Evolutionary conservation across 2,113 vertebrate species (phyloP), one percentile per base, ranked within the genome.

Genomic region (Microcebus jonahi): DNA sequence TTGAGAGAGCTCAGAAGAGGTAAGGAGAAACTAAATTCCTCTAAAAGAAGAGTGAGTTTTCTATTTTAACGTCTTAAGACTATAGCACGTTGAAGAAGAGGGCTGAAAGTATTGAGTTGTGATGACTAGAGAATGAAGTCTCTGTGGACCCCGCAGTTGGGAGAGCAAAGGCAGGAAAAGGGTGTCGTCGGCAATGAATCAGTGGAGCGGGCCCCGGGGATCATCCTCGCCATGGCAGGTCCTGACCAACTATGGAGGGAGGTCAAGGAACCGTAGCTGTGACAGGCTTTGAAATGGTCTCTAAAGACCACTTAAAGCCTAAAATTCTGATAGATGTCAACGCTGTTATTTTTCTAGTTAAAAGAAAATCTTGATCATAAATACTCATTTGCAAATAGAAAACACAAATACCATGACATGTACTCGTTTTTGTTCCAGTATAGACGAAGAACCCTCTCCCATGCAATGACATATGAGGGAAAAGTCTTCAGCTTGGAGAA

Each of bases 301-400:
- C 50, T 71, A 42, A 79, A 88, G 53, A 89, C 11, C 67, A 89
- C 75, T 23, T 67, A 89, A 89, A 83, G 14, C 70, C 12, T 80
- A 90, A 94, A 92, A 48, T 65, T 90, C 39, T 67, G 21, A 82
- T 80, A 23, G 20, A 88, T 92, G 90, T 71, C 82, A 97, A 93
- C 42, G 21, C 4, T 89, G 2, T 17, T 53, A 82, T 39, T 89
- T 73, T 96, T 75, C 59, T n/a, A 73, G 15, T 91, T 57, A 76
- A 94, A 79, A 45, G 21, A 75, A 92, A 88, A 80, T 80, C 13
- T 67, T 81, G 36, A 71, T 85, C 31, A 89, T 50, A 82, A 88
- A 75, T 20, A 86, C 27, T 42, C 73, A 65, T 88, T 94, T 95
- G 8, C 45, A 96, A 94, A 85, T 14, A 85, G 36, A 96, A 84